These are phyloP conservation scores for Argentina silus DNA, from an alignment of 2,797 vertebrate genomes.

Conservation along the genomic window DNA sequence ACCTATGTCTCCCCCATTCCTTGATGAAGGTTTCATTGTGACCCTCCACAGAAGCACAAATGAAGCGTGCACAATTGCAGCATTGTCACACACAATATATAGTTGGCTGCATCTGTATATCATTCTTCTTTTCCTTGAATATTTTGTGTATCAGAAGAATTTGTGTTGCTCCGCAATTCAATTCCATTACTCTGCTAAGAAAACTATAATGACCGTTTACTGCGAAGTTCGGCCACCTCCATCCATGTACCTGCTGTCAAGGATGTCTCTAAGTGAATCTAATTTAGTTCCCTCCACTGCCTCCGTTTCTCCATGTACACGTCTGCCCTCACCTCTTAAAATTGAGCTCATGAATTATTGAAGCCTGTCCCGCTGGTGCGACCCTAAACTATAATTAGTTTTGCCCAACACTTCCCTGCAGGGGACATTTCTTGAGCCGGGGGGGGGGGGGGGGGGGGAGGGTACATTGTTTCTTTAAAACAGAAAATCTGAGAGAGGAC, in stretches of 20 bases:
- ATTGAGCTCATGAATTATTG: slow-evolving; percentile 68
- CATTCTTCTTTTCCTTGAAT: neutral
- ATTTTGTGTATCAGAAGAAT: too few species aligned
- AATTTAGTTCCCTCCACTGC: slow-evolving; percentile 21
- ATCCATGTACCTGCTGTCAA: slow-evolving; percentile 5
- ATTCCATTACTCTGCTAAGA: too few species aligned
- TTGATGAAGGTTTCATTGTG: too few species aligned
- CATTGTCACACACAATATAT: too few species aligned
- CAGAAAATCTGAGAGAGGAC: slow-evolving; percentile 37
- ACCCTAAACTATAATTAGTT: slow-evolving; percentile 69
- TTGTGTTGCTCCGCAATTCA: too few species aligned
- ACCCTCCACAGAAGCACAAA: too few species aligned
- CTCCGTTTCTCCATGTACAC: slow-evolving; percentile 32
- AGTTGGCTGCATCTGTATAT: too few species aligned
- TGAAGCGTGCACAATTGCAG: too few species aligned
- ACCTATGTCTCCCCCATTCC: too few species aligned
- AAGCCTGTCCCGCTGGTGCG: slow-evolving; percentile 49
- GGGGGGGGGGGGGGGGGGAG: neutral
- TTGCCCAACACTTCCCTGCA: slow-evolving; percentile 53
- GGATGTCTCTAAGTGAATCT: slow-evolving; percentile 17
- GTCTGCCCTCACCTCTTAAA: slow-evolving; percentile 40
- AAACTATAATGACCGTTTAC: neutral
- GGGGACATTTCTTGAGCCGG: slow-evolving; percentile 45
- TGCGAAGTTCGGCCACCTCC: neutral
- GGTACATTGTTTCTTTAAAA: slow-evolving; percentile 57